Base-by-base conservation (phyloP, 1,140 invertebrate species). In the Cyrtorhinus lividipennis region DNA sequence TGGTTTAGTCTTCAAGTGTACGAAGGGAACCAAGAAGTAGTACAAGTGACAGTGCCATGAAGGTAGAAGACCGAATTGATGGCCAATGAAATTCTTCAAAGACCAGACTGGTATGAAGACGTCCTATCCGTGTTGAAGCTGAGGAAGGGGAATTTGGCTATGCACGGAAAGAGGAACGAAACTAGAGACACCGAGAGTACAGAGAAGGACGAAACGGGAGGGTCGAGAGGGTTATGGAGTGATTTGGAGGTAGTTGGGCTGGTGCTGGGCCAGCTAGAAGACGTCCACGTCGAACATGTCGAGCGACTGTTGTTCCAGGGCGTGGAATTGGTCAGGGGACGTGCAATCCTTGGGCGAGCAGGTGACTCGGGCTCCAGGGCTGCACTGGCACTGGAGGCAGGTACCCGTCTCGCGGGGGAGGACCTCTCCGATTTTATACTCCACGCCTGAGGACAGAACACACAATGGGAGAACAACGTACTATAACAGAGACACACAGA, bases 381-480 rank as follows among this genome's bases (percentile, higher is more conserved):
- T 80, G 67, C 83, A 85, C 67, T 80, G 77, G 70, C 83, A 85
- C 72, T 84, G 81, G 64, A 84, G 74, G 71, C 83, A 85, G 67
- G 83, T 84, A 62, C 82, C 83, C 57, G 82, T 83, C 64, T 82
- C 80, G 66, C 83, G 80, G 2, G 82, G 82, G 56, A 85, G 73
- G 62, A 77, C 75, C 66, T 82, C 80, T 12, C 82, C 83, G 57
- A 82, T 74, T 66, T 75, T 75, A 69, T 84, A 84, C 68, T 79
- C 75, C 57, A 77, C 77, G 59, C 82, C 82, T 84, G 72, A 0
- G 69, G 62, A 63, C 65, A 2, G 60, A 48, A 44, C 1, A 30
- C 18, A 8, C 12, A 61, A 45, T 2, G 10, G 59, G 27, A 10
- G 8, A 44, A 10, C 38, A 44, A 44, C 38, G 38, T 44, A n/a